phyloP scores from a whole-genome alignment of 2,113 vertebrate species.

The Rhabdomys dilectus region DNA sequence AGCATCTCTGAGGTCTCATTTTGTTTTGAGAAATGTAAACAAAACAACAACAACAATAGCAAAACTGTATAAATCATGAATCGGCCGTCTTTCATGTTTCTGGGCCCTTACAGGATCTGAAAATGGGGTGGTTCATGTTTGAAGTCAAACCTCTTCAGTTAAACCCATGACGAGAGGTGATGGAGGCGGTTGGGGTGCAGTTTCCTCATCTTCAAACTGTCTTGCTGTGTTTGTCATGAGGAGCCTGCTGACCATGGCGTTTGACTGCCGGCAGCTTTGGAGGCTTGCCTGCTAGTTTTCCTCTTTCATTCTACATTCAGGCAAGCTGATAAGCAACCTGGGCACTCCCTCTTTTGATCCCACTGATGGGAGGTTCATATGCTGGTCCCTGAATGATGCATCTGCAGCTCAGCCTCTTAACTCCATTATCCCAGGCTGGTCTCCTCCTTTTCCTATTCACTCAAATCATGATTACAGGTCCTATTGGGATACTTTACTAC shows the following conservation, averaged over 20 bases:
- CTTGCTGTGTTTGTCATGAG: background rate
- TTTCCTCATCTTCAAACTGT: background rate
- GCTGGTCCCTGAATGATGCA: no score
- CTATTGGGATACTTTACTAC: background rate
- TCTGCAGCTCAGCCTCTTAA: accelerated
- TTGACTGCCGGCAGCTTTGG: background rate
- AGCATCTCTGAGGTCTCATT: background rate
- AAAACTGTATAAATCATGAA: background rate
- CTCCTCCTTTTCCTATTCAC: background rate
- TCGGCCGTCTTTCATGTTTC: background rate
- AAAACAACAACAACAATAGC: background rate
- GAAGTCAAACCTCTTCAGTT: background rate
- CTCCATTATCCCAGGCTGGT: background rate
- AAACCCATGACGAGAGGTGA: background rate
- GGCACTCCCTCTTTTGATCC: background rate
- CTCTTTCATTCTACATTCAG: accelerated
- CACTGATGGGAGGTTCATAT: background rate
- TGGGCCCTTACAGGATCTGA: background rate
- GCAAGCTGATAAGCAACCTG: background rate
- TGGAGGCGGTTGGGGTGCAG: accelerated
- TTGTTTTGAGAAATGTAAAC: background rate
- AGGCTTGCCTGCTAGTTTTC: background rate
- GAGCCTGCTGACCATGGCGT: background rate
- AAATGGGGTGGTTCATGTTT: background rate
- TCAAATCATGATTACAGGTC: background rate